These are phyloP conservation scores for Raphicerus campestris DNA, from an alignment of 2,113 vertebrate genomes.

Conservation along the genomic window DNA sequence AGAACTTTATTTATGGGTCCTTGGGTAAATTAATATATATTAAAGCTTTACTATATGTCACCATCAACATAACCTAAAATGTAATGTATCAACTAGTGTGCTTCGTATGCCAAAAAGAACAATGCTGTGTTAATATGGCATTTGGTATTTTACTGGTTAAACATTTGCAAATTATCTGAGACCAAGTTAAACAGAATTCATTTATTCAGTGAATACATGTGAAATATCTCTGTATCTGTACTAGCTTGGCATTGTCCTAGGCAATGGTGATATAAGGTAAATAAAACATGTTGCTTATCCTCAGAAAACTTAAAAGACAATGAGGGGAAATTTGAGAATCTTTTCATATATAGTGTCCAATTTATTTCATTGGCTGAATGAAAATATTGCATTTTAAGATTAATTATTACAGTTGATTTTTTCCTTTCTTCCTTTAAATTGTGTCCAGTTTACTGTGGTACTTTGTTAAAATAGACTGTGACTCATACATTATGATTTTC, in stretches of 20 bases:
- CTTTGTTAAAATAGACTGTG: conserved; percentile 18
- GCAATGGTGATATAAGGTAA: neutral
- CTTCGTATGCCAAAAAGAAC: conserved; percentile 49
- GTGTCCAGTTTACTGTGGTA: neutral
- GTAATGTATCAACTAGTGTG: neutral
- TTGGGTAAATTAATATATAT: conserved; percentile 59
- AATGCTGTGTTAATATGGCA: conserved; percentile 6
- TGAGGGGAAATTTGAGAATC: conserved; percentile 14
- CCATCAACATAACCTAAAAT: conserved; percentile 73
- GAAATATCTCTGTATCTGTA: neutral
- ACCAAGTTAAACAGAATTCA: neutral
- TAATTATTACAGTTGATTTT: conserved; percentile 5
- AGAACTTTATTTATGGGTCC: conserved; percentile 68
- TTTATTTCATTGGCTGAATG: conserved; percentile 22
- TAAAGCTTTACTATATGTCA: conserved; percentile 48
- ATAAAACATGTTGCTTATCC: neutral
- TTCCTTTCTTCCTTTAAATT: conserved; percentile 5
- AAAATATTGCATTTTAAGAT: neutral
- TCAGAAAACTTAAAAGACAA: conserved; percentile 8
- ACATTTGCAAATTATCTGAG: conserved; percentile 6
- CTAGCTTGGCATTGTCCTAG: neutral
- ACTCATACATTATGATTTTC: neutral
- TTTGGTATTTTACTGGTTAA: conserved; percentile 31
- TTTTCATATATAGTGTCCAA: conserved; percentile 14
- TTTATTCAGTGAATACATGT: neutral